These are phyloP conservation scores for Piscicola geometra DNA, from an alignment of 2,888 invertebrate genomes.

Conservation along the genomic window DNA sequence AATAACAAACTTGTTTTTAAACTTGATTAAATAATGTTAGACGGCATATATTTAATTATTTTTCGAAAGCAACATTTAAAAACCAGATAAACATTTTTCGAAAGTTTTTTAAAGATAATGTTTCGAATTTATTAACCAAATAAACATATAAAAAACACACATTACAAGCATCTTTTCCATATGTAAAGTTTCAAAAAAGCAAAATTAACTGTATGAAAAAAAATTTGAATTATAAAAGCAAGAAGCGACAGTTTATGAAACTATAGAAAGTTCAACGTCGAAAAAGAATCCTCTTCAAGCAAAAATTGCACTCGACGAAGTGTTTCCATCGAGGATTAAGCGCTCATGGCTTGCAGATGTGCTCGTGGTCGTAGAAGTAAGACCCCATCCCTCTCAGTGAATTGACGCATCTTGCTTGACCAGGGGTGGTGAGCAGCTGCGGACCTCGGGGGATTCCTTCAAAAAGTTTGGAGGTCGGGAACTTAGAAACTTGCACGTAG, in stretches of 20 bases:
- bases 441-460: no score
- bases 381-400: background rate
- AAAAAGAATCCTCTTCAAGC: background rate
- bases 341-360: background rate
- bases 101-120: background rate
- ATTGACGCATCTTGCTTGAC: background rate
- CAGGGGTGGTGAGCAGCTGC: no score
- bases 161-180: background rate
- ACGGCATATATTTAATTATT: no score
- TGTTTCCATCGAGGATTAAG: background rate
- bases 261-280: background rate
- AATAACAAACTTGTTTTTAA: no score
- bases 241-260: background rate
- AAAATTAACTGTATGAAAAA: no score
- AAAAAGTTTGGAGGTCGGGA: no score
- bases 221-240: background rate
- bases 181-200: background rate
- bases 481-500: no score
- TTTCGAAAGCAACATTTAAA: no score
- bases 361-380: slow-evolving; percentile 11
- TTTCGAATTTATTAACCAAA: background rate
- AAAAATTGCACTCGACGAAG: background rate
- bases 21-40: no score
- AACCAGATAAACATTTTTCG: background rate
- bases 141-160: background rate